phyloP scores from a whole-genome alignment of 2,888 invertebrate genomes.

The Tupiocoris notatus region DNA sequence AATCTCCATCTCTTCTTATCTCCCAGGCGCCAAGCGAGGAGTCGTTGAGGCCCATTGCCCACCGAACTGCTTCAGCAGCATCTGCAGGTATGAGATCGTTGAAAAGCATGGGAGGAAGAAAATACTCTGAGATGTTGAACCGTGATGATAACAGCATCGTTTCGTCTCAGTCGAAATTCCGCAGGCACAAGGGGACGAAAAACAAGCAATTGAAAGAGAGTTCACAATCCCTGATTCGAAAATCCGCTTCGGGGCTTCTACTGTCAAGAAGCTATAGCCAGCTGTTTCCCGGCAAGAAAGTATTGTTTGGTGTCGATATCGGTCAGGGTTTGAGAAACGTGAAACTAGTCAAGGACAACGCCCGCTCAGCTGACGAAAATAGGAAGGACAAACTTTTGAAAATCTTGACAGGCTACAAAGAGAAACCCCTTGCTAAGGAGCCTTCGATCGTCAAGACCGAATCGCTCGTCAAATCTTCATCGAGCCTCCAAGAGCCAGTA shows the following conservation, averaged over 20 bases:
- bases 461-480: background rate
- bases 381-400: conserved; percentile 11
- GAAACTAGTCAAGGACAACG: conserved; percentile 3
- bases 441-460: background rate
- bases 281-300: conserved; percentile 13
- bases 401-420: background rate
- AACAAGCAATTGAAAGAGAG: too few relatives aligned
- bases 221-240: background rate
- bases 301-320: conserved; percentile 20
- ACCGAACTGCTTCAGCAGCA: too few relatives aligned
- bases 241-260: background rate
- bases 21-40: too few relatives aligned
- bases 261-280: background rate
- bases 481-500: background rate
- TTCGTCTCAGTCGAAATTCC: too few relatives aligned
- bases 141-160: too few relatives aligned
- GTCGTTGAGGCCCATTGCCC: too few relatives aligned
- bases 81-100: too few relatives aligned
- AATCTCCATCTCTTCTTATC: too few relatives aligned
- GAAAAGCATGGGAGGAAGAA: too few relatives aligned
- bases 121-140: too few relatives aligned
- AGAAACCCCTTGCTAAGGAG: background rate
- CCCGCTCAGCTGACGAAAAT: background rate
- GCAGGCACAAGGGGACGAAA: too few relatives aligned
- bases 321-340: conserved; percentile 20